These are phyloP conservation scores for Drosophila tani DNA, from an alignment of 1,140 invertebrate genomes.

Conservation along the genomic window DNA sequence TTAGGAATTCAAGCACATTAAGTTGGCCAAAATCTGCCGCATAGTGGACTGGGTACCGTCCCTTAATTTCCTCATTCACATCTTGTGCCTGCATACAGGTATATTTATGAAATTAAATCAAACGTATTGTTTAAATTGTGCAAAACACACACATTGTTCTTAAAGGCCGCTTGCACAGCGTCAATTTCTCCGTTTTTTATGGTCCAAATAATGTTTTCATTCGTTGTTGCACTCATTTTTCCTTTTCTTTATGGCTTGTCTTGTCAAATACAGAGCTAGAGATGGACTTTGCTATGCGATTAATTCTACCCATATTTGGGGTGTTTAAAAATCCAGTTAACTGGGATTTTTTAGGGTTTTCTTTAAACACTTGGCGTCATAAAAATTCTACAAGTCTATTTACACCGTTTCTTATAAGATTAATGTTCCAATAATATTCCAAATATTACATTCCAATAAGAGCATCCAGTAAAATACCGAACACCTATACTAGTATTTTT, in stretches of 20 bases:
- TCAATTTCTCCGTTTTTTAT: conserved; percentile 98
- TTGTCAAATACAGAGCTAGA: conserved; percentile 30
- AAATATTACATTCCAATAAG: too few relatives aligned
- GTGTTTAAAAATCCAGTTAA: conserved; percentile 3
- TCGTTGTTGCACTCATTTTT: conserved; percentile 65
- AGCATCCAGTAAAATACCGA: neutral
- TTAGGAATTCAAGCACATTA: conserved; percentile 95
- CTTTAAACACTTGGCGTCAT: neutral
- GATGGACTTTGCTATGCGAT: conserved; percentile 26
- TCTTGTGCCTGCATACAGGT: conserved; percentile 87
- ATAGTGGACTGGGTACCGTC: conserved; percentile 94
- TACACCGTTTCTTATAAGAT: neutral
- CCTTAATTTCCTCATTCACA: conserved; percentile 94
- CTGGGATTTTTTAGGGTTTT: conserved; percentile 20
- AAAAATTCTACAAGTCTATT: neutral
- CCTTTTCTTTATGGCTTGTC: conserved; percentile 16
- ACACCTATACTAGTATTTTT: neutral
- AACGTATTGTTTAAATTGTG: neutral
- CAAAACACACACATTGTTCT: conserved; percentile 89
- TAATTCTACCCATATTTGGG: conserved; percentile 11
- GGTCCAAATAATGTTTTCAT: conserved; percentile 85
- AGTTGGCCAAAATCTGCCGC: conserved; percentile 98
- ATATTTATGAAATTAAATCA: conserved; percentile 14
- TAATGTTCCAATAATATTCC: neutral
- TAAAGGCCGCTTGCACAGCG: conserved; percentile 93